Evolutionary conservation across 1,140 invertebrate genomes (phyloP), one percentile per base, ranked within the genome.

Genomic region (Hermetia illucens): DNA sequence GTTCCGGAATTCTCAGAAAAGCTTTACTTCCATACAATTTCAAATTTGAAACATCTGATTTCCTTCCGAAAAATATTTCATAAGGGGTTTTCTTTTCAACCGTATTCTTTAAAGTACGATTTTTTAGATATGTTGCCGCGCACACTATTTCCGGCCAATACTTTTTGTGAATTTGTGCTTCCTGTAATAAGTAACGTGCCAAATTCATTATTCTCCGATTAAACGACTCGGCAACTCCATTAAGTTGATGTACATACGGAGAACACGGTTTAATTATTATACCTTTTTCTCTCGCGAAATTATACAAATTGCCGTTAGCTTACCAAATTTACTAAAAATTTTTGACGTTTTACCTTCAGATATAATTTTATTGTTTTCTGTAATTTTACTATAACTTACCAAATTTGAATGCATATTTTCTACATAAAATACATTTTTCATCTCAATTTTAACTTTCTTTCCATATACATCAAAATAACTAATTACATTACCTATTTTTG

Each of bases 131-230:
- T 4, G 48, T 44, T 4, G 51, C 49, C 12, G 36, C 36, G 5
- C n/a, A 25, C 12, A 37, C 19, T 4, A 37, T 22, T 37, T 37
- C 36, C 8, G 55, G 53, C 55, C 52, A 61, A 41, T 39, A 46
- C 13, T 21, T 41, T 41, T 39, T 41, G 24, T 37, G 15, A 13
- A 37, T 6, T 13, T 37, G 12, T 10, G 21, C 21, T 37, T 37
- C 36, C 10, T 24, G 18, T 22, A 27, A 25, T 38, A 17, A 16
- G 31, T 15, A 34, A 25, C 61, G 37, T 1, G 58, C 62, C 38
- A 36, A 47, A 21, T 69, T 58, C 0, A 62, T 45, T 2, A 66
- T 47, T 3, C 58, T 62, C 8, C 63, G 31, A 42, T 66, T 62
- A 21, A 51, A 51, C 20, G 60, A 40, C 38, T 69, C 63, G 12